A percentile compares a stretch with the other conserved stretches of the same genome.
Conservation (phyloP, 2,888 invertebrate genomes). For the Lochmaea capreae region DNA sequence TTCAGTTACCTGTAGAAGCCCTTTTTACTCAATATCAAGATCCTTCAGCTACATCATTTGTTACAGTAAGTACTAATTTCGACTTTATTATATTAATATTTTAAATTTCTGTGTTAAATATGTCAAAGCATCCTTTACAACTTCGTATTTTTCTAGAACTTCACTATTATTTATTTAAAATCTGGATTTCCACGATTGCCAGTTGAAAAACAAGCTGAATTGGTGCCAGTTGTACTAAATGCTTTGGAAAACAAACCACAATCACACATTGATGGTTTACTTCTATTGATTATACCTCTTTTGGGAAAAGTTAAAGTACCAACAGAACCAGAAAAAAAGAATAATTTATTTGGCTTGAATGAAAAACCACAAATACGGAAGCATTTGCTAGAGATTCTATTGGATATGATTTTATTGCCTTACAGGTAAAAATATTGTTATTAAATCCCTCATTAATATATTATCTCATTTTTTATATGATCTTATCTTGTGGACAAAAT, state of each 20-base stretch:
- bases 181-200: constrained; percentile 89
- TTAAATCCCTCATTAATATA: no score
- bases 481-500: background rate
- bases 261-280: constrained; percentile 86
- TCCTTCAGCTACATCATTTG: constrained; percentile 80
- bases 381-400: constrained; percentile 79
- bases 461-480: background rate
- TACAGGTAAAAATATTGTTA: constrained; percentile 74
- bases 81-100: background rate
- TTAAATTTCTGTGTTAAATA: background rate
- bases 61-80: constrained; percentile 72
- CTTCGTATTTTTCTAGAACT: constrained; percentile 76
- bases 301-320: constrained; percentile 79
- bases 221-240: constrained; percentile 80
- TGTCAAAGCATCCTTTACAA: background rate
- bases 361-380: constrained; percentile 78
- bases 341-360: constrained; percentile 76
- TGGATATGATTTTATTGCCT: constrained; percentile 86
- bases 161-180: constrained; percentile 92
- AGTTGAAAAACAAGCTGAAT: constrained; percentile 77
- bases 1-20: constrained; percentile 88
- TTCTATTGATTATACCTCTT: constrained; percentile 84
- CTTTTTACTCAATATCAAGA: constrained; percentile 85
- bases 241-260: constrained; percentile 84
- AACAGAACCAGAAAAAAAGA: constrained; percentile 72